Percentiles rank a stretch among this genome's conserved stretches.
Evolutionary conservation across 2,797 vertebrate genomes (phyloP).

Genomic region (Novumbra hubbsi): DNA sequence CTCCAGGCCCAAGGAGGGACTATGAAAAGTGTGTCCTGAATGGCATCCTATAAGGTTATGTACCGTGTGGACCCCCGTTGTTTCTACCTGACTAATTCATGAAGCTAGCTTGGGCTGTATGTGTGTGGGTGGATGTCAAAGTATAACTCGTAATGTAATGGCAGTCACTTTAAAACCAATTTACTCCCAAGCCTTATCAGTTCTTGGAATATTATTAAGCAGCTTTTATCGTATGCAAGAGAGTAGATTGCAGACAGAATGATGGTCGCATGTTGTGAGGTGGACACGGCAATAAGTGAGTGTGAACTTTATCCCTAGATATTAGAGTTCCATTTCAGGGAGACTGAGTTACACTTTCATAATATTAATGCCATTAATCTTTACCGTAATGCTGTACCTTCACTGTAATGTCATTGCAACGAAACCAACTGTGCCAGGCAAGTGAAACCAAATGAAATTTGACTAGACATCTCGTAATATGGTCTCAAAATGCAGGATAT

Average conservation of each 20-base stretch:
- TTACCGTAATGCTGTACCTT: neutral
- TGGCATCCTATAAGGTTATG: neutral
- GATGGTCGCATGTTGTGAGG: neutral
- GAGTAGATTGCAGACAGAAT: neutral
- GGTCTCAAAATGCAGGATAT: neutral
- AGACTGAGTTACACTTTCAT: neutral
- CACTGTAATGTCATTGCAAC: neutral
- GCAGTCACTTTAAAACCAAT: neutral
- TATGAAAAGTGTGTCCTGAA: neutral
- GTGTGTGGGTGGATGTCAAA: neutral
- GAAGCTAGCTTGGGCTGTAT: neutral
- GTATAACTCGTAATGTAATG: neutral
- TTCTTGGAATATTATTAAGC: neutral
- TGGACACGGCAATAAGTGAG: neutral
- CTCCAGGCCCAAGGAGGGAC: neutral
- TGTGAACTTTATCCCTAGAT: neutral
- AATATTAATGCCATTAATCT: slow-evolving; percentile 1
- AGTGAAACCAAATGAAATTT: neutral
- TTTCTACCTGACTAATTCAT: neutral
- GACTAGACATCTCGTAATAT: neutral
- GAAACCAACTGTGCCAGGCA: neutral
- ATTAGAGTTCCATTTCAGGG: neutral
- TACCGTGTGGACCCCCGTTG: slow-evolving; percentile 7
- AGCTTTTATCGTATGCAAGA: neutral
- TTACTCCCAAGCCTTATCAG: neutral